Evolutionary conservation across 2,888 invertebrate genomes (phyloP).

Genomic region (Stenodera caucasica): DNA sequence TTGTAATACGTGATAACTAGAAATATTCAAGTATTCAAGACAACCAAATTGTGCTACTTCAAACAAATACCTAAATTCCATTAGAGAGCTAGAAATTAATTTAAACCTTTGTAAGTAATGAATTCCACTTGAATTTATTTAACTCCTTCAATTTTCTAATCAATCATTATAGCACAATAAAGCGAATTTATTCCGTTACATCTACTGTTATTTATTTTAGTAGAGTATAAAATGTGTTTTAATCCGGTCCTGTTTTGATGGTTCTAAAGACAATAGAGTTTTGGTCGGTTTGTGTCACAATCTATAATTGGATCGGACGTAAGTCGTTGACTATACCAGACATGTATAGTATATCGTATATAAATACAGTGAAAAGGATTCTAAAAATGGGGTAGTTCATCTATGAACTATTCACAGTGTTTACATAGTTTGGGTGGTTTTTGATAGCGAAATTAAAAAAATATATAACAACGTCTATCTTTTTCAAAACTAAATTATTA

Average conservation of each 20-base stretch:
- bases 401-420: too few species aligned
- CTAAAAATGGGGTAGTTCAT: neutral
- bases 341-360: conserved; percentile 13
- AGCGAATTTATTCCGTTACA: too few species aligned
- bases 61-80: neutral
- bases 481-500: too few species aligned
- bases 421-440: too few species aligned
- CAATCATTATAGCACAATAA: too few species aligned
- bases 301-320: conserved; percentile 34
- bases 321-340: conserved; percentile 17
- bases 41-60: neutral
- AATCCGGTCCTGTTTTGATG: conserved; percentile 15
- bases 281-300: conserved; percentile 24
- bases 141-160: too few species aligned
- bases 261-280: conserved; percentile 19
- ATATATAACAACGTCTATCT: too few species aligned
- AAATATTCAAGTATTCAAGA: neutral
- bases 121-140: neutral
- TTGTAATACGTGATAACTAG: neutral
- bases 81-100: neutral
- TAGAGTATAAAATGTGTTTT: neutral
- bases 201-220: too few species aligned
- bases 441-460: too few species aligned
- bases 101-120: neutral
- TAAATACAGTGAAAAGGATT: conserved; percentile 16